Conservation (phyloP, 2,797 vertebrate species). For the Poliocrania exsul region DNA sequence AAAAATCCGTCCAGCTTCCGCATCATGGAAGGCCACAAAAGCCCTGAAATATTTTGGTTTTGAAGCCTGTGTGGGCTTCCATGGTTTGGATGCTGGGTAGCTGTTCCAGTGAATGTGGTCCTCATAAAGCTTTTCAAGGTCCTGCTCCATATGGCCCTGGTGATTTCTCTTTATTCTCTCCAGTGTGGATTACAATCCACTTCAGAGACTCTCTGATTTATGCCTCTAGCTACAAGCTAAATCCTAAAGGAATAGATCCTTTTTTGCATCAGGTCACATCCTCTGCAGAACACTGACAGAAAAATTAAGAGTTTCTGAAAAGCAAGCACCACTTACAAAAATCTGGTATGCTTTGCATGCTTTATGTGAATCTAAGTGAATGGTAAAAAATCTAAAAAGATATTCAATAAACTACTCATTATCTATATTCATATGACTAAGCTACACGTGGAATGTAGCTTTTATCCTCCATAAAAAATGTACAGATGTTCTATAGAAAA, state of each 20-base stretch:
- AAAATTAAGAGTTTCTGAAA: slow-evolving; percentile 47
- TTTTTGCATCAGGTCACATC: slow-evolving; percentile 45
- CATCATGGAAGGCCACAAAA: slow-evolving; percentile 58
- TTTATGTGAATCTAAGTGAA: slow-evolving; percentile 24
- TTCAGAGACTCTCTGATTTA: slow-evolving; percentile 38
- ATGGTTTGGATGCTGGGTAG: slow-evolving; percentile 19
- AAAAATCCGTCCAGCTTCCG: slow-evolving; percentile 39
- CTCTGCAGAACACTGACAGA: slow-evolving; percentile 48
- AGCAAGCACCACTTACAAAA: slow-evolving; percentile 39
- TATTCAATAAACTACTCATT: slow-evolving; percentile 55
- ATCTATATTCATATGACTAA: slow-evolving; percentile 69
- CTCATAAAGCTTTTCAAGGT: slow-evolving; percentile 52
- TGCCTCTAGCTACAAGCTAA: slow-evolving; percentile 41
- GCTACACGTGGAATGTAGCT: slow-evolving; percentile 56
- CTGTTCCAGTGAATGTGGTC: slow-evolving; percentile 37
- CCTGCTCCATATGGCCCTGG: slow-evolving; percentile 17
- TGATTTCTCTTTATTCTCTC: slow-evolving; percentile 43
- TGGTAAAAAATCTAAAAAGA: slow-evolving; percentile 48
- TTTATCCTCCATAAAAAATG: slow-evolving; percentile 65
- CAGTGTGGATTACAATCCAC: slow-evolving; percentile 37
- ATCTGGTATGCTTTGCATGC: slow-evolving; percentile 38
- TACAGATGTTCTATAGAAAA: slow-evolving; percentile 74
- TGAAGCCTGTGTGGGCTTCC: slow-evolving; percentile 37
- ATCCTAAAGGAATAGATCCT: slow-evolving; percentile 37
- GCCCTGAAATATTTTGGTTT: slow-evolving; percentile 44